Conservation (phyloP, 2,113 vertebrate genomes). For the Laticauda laticaudata region DNA sequence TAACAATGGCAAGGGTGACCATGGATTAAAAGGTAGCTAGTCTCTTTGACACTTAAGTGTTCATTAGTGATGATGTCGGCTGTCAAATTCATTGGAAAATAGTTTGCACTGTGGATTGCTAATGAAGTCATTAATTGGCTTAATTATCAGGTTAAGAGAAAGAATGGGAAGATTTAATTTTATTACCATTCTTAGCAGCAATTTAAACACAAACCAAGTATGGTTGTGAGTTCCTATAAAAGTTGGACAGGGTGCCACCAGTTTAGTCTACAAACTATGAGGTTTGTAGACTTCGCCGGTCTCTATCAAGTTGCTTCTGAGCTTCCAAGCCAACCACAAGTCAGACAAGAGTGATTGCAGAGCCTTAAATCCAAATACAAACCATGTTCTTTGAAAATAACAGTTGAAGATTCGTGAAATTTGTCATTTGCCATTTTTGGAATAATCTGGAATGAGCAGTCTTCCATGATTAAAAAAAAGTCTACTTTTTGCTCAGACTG, state of each 20-base stretch:
- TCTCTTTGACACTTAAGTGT: not conserved
- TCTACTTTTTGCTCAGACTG: not conserved
- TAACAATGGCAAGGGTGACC: not conserved
- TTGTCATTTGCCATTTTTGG: not conserved
- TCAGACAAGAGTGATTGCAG: not conserved
- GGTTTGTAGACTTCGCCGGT: not conserved
- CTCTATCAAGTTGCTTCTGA: not conserved
- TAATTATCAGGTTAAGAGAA: not conserved
- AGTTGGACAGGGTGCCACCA: not conserved
- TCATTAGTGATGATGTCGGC: not conserved
- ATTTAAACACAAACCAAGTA: not conserved
- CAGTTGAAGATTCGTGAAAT: not conserved
- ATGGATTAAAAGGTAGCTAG: not conserved
- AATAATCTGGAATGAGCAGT: not conserved
- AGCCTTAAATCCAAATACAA: not conserved
- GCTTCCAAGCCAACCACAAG: not conserved
- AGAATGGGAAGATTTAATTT: not conserved
- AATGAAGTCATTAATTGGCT: not conserved
- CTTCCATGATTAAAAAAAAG: constrained; percentile 16
- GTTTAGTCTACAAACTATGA: not conserved
- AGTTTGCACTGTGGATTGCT: not conserved
- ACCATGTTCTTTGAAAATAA: constrained; percentile 23
- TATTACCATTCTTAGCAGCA: not conserved
- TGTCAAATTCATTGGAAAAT: not conserved
- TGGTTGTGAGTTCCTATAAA: not conserved